phyloP scores from a whole-genome alignment of 2,888 invertebrate genomes.

The Labia minor region DNA sequence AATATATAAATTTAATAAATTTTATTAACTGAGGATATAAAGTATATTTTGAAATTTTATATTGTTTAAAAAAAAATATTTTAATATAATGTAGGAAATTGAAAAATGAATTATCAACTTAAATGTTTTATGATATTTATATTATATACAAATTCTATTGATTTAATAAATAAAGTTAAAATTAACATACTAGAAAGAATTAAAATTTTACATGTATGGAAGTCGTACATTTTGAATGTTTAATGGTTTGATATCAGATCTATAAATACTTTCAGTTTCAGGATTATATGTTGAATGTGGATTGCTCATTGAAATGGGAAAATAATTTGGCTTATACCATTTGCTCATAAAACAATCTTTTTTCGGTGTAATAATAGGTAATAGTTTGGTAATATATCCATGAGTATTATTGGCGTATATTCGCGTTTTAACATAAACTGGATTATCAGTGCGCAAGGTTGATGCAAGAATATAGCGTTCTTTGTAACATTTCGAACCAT shows the following conservation, averaged over 20 bases:
- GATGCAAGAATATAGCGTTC: neutral
- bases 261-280: neutral
- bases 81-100: no score
- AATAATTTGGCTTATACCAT: neutral
- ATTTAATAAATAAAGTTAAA: no score
- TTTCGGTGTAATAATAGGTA: neutral
- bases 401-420: neutral
- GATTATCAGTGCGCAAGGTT: neutral
- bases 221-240: neutral
- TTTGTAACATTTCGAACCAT: neutral
- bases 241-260: neutral
- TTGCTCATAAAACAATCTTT: neutral
- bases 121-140: no score
- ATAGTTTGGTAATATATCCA: neutral
- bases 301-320: neutral
- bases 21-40: no score
- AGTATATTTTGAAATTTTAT: no score
- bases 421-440: neutral
- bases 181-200: no score
- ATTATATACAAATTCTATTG: no score
- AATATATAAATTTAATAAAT: no score
- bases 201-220: neutral
- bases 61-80: no score
- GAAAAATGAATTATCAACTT: no score
- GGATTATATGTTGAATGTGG: neutral